These are phyloP conservation scores for Hoplodrina ambigua DNA, from an alignment of 2,888 invertebrate species.

Conservation along the genomic window DNA sequence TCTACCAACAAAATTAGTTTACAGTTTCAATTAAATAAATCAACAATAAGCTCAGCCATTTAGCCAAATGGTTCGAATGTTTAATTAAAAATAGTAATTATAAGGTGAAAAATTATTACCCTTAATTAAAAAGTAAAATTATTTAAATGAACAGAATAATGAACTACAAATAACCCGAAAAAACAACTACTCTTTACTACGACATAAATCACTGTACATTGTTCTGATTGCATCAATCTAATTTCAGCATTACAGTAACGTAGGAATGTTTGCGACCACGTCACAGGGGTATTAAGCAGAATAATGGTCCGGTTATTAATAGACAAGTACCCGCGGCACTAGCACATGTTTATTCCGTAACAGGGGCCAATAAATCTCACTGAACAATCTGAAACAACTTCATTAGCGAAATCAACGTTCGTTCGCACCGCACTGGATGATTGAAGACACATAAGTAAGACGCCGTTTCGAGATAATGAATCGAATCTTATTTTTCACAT, in stretches of 20 bases:
- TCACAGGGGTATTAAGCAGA: conserved; percentile 79
- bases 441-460: conserved; percentile 72
- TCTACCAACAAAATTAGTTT: too few relatives aligned
- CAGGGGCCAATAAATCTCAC: conserved; percentile 82
- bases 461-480: conserved; percentile 67
- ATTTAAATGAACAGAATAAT: not conserved
- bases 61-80: not conserved
- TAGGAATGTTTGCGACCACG: conserved; percentile 78
- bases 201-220: conserved; percentile 39
- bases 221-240: conserved; percentile 70
- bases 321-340: conserved; percentile 79
- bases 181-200: not conserved
- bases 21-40: not conserved
- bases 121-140: not conserved
- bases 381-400: conserved; percentile 85
- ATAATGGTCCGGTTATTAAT: conserved; percentile 85
- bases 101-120: not conserved
- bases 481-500: conserved; percentile 68
- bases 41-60: too few relatives aligned
- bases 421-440: conserved; percentile 71
- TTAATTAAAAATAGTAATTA: not conserved
- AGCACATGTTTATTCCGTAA: conserved; percentile 83
- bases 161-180: not conserved
- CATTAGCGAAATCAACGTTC: conserved; percentile 82
- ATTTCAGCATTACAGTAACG: conserved; percentile 72